These are phyloP conservation scores for Caenorhabditis sinica DNA, from an alignment of 2,888 invertebrate species.

Conservation along the genomic window DNA sequence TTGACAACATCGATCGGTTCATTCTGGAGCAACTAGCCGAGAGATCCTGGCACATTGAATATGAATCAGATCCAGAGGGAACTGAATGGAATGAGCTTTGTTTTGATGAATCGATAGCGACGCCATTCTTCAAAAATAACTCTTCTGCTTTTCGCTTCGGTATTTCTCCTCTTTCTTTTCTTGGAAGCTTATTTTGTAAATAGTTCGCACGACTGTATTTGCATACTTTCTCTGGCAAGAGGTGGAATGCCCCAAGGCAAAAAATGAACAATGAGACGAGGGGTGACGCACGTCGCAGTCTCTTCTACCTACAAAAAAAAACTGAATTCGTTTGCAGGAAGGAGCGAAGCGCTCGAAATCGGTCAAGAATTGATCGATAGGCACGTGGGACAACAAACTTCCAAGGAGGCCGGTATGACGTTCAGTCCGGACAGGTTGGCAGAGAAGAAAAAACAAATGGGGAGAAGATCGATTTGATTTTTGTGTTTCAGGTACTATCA, in stretches of 20 bases:
- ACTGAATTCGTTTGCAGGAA: slow-evolving; percentile 70
- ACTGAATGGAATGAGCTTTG: slow-evolving; percentile 58
- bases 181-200: neutral
- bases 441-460: neutral
- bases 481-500: slow-evolving; percentile 59
- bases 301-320: slow-evolving; percentile 24
- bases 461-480: neutral
- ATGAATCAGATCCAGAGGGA: slow-evolving; percentile 62
- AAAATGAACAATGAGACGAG: slow-evolving; percentile 48
- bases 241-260: neutral
- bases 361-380: slow-evolving; percentile 84
- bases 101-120: slow-evolving; percentile 61
- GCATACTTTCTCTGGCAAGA: slow-evolving; percentile 32
- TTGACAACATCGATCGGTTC: slow-evolving; percentile 63
- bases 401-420: slow-evolving; percentile 71
- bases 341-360: slow-evolving; percentile 82
- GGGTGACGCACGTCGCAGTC: slow-evolving; percentile 31
- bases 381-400: slow-evolving; percentile 80
- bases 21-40: slow-evolving; percentile 52
- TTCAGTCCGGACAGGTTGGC: slow-evolving; percentile 76
- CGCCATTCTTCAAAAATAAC: slow-evolving; percentile 42
- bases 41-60: slow-evolving; percentile 50
- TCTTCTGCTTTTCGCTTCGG: slow-evolving; percentile 48
- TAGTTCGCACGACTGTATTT: slow-evolving; percentile 33
- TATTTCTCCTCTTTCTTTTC: slow-evolving; percentile 20